Evolutionary conservation across 2,113 vertebrate species (phyloP).

Genomic region (Dasypus novemcinctus): DNA sequence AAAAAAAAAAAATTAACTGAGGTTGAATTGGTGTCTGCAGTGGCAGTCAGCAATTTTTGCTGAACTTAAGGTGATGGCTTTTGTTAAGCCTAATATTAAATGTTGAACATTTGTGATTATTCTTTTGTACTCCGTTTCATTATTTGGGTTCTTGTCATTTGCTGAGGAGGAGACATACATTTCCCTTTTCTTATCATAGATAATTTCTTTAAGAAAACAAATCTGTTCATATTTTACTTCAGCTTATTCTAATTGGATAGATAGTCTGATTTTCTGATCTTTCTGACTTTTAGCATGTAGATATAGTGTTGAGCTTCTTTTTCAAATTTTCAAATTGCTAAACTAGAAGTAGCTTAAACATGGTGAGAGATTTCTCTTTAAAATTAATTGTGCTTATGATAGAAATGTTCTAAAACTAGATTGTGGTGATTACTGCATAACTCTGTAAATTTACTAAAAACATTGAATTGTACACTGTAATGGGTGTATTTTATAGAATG

Average conservation of each 20-base stretch:
- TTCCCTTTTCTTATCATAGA: background rate
- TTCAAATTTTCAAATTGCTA: background rate
- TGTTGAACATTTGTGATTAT: background rate
- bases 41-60: constrained; percentile 6
- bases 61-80: background rate
- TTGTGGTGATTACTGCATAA: background rate
- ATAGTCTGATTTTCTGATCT: constrained; percentile 9
- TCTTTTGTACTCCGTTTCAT: background rate
- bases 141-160: background rate
- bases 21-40: background rate
- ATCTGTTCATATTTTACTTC: constrained; percentile 9
- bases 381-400: background rate
- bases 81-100: background rate
- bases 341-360: background rate
- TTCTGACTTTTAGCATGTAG: background rate
- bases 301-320: constrained; percentile 3
- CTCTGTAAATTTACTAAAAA: background rate
- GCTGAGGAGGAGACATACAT: background rate
- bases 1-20: background rate
- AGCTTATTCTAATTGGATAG: background rate
- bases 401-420: background rate
- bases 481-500: background rate
- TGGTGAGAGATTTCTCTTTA: background rate
- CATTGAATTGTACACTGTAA: background rate
- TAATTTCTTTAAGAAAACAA: background rate